phyloP scores from a whole-genome alignment of 2,113 vertebrate species.

The Anthoscopus minutus region DNA sequence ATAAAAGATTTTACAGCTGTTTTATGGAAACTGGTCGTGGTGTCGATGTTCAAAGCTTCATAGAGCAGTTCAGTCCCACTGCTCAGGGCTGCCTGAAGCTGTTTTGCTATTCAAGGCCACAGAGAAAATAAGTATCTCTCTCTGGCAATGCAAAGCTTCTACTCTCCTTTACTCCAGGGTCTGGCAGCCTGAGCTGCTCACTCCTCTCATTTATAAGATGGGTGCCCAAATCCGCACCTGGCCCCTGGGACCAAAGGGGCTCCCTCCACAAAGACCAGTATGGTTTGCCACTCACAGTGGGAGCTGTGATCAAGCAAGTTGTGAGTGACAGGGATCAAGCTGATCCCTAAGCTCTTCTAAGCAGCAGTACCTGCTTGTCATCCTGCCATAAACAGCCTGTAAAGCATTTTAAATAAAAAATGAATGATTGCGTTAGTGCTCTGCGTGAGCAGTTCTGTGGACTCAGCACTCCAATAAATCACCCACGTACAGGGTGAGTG shows the following conservation, averaged over 20 bases:
- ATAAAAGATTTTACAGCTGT: neutral
- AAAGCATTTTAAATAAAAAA: constrained; percentile 42
- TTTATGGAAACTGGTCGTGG: neutral
- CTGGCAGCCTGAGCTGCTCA: neutral
- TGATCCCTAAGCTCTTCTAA: neutral
- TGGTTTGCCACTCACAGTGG: fast-evolving
- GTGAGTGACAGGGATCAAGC: neutral
- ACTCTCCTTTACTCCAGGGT: neutral
- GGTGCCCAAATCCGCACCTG: neutral
- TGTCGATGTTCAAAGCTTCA: neutral
- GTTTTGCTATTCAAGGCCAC: neutral
- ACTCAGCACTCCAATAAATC: constrained; percentile 48
- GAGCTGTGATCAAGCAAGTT: neutral
- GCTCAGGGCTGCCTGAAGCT: neutral
- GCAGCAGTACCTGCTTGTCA: neutral
- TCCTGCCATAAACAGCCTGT: neutral
- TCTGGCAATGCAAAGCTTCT: neutral
- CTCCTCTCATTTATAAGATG: neutral
- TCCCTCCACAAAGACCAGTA: neutral
- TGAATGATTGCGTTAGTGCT: neutral
- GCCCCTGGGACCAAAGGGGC: neutral
- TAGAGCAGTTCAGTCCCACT: neutral
- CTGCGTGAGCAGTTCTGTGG: neutral
- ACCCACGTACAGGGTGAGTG: neutral
- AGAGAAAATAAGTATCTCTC: neutral